Conservation (phyloP, 1,140 invertebrate genomes). For the Popillia japonica region DNA sequence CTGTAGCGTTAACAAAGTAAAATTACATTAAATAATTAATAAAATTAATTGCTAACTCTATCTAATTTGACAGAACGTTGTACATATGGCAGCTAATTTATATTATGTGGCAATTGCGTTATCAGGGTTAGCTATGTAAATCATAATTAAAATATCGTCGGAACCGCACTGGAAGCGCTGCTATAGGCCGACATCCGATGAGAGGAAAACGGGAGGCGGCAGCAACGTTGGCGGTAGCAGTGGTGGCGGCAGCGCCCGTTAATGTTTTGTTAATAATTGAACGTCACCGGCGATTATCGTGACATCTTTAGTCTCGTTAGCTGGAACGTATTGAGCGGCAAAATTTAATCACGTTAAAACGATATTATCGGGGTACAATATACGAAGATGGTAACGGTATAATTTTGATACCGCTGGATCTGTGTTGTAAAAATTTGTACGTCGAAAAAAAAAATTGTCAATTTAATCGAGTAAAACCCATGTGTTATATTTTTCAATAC, state of each 20-base stretch:
- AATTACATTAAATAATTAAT: slow-evolving; percentile 42
- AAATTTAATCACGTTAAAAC: slow-evolving; percentile 28
- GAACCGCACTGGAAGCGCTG: slow-evolving; percentile 46
- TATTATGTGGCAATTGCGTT: slow-evolving; percentile 50
- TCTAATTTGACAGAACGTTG: slow-evolving; percentile 50
- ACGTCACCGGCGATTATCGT: slow-evolving; percentile 55
- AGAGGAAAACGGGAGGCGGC: neutral
- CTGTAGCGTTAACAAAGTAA: neutral
- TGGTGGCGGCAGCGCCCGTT: slow-evolving; percentile 46
- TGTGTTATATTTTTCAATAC: too few relatives aligned
- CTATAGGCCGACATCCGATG: slow-evolving; percentile 41
- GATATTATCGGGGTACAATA: neutral
- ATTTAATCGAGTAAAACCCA: too few relatives aligned
- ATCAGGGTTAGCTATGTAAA: slow-evolving; percentile 51
- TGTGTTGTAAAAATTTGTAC: too few relatives aligned
- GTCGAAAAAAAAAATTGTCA: too few relatives aligned
- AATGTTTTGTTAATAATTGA: slow-evolving; percentile 57
- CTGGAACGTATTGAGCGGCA: slow-evolving; percentile 22
- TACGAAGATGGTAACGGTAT: too few relatives aligned
- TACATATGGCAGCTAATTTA: slow-evolving; percentile 48
- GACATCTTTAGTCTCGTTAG: slow-evolving; percentile 39
- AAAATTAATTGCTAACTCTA: slow-evolving; percentile 48
- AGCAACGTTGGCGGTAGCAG: neutral
- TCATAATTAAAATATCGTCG: slow-evolving; percentile 57
- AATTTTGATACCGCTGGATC: too few relatives aligned